phyloP scores from a whole-genome alignment of 2,113 vertebrate species.

The Lagopus leucura region DNA sequence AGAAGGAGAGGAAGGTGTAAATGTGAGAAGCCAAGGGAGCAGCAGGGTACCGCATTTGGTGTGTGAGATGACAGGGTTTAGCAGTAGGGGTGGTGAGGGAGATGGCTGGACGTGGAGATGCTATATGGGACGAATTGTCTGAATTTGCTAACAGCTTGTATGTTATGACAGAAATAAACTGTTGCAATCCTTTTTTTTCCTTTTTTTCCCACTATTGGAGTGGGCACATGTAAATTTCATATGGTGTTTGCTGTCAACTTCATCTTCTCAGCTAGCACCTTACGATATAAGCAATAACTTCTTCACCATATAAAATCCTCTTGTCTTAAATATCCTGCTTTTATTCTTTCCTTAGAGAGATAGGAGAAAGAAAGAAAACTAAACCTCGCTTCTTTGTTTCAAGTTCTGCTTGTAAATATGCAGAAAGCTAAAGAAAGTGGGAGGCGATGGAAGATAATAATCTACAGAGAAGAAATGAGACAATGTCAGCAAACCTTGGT shows the following conservation, averaged over 20 bases:
- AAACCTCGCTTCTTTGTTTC: neutral
- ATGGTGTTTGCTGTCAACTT: slow-evolving; percentile 68
- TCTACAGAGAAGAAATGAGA: neutral
- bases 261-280: slow-evolving; percentile 52
- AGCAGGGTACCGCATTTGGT: slow-evolving; percentile 69
- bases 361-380: neutral
- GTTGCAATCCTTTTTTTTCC: neutral
- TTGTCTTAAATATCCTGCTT: slow-evolving; percentile 8
- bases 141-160: slow-evolving; percentile 66
- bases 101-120: slow-evolving; percentile 19
- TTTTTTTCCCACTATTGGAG: neutral
- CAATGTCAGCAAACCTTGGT: neutral
- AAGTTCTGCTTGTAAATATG: neutral
- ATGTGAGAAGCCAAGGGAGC: slow-evolving; percentile 66
- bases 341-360: neutral
- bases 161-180: slow-evolving; percentile 68
- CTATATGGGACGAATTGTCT: slow-evolving; percentile 42
- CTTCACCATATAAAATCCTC: slow-evolving; percentile 9
- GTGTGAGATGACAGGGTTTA: slow-evolving; percentile 64
- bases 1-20: slow-evolving; percentile 60
- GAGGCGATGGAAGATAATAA: neutral
- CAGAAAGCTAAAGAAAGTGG: neutral
- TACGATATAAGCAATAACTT: slow-evolving; percentile 54
- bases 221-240: slow-evolving; percentile 61
- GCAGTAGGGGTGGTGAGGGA: slow-evolving; percentile 43